A percentile compares a stretch with the other conserved stretches of the same genome.
Evolutionary conservation across 2,888 invertebrate genomes (phyloP).

Genomic region (Smittia sp.): DNA sequence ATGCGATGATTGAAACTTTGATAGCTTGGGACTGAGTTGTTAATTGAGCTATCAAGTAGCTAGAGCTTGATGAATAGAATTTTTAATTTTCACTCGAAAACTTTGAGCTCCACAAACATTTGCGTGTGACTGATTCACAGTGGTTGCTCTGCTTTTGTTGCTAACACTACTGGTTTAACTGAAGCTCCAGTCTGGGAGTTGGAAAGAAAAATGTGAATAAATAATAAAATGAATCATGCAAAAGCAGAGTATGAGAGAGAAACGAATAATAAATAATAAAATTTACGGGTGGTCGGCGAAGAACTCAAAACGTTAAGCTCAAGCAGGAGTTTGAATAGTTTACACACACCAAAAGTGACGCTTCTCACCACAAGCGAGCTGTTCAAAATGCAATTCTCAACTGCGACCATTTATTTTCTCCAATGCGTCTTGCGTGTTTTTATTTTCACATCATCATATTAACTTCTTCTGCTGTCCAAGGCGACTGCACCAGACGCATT

Average conservation of each 20-base stretch:
- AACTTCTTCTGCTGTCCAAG: neutral
- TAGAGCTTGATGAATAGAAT: neutral
- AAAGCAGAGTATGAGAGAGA: neutral
- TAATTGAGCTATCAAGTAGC: conserved; percentile 31
- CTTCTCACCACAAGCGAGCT: conserved; percentile 25
- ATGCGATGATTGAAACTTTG: neutral
- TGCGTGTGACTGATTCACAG: no score
- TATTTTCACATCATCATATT: neutral
- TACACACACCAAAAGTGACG: neutral
- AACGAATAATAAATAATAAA: conserved; percentile 14
- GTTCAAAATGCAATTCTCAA: conserved; percentile 10
- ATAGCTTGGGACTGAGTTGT: neutral
- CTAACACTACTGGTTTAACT: no score
- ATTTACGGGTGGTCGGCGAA: conserved; percentile 16
- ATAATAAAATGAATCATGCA: neutral
- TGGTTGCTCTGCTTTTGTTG: no score
- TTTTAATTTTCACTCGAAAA: neutral
- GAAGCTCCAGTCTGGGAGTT: no score
- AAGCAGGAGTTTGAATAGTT: neutral
- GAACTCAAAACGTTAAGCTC: neutral
- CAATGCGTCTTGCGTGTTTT: neutral
- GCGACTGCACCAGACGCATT: neutral
- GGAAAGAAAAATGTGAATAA: neutral
- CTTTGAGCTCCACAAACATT: neutral
- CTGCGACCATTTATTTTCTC: neutral